Percentiles rank a stretch among this genome's conserved stretches.
Evolutionary conservation across 2,797 vertebrate genomes (phyloP).

Genomic region (Anas acuta): DNA sequence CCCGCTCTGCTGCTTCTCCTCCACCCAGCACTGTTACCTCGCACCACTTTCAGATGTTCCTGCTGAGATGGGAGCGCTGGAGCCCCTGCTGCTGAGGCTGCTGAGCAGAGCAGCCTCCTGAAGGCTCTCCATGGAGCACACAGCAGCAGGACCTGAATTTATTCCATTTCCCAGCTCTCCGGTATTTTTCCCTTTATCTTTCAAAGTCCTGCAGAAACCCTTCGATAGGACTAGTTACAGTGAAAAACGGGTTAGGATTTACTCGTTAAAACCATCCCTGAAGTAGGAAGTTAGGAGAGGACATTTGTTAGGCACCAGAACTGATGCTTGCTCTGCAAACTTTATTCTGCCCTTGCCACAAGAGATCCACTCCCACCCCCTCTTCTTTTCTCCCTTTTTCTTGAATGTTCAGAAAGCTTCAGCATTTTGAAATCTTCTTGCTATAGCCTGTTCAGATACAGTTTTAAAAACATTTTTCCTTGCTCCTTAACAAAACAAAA

Average conservation of each 20-base stretch:
- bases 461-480: not conserved
- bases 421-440: not conserved
- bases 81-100: not conserved
- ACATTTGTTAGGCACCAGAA: not conserved
- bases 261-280: not conserved
- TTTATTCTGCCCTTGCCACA: not conserved
- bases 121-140: not conserved
- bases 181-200: not conserved
- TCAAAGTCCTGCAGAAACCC: not conserved
- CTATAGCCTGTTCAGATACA: not conserved
- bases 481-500: not conserved
- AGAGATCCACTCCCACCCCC: not conserved
- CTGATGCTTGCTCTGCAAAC: not conserved
- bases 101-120: not conserved
- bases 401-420: not conserved
- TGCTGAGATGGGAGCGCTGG: not conserved
- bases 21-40: not conserved
- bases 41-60: accelerated
- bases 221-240: not conserved
- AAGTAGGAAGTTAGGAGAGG: not conserved
- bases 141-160: not conserved
- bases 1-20: not conserved
- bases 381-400: too few relatives aligned
- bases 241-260: not conserved
- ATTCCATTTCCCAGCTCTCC: not conserved